Percentiles rank a stretch among this genome's conserved stretches.
phyloP scores from a whole-genome alignment of 2,113 vertebrate species.

The Zapornia atra region DNA sequence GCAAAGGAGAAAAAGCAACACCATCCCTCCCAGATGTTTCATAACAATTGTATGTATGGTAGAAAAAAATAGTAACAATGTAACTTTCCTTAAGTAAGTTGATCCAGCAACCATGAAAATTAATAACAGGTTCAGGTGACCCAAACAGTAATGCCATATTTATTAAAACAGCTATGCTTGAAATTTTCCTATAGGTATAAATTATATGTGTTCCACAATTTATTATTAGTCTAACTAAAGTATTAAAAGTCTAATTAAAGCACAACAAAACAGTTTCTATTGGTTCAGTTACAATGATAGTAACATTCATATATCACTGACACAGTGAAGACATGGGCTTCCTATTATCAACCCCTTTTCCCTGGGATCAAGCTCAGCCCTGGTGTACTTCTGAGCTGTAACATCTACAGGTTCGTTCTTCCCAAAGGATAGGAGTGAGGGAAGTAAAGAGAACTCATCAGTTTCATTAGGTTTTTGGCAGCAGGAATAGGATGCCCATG shows the following conservation, averaged over 20 bases:
- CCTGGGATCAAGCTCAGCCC: not conserved
- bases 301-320: not conserved
- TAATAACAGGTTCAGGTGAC: not conserved
- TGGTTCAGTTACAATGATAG: not conserved
- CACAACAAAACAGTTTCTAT: not conserved
- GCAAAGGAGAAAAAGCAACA: not conserved
- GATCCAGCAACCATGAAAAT: not conserved
- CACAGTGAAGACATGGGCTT: not conserved
- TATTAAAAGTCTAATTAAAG: not conserved
- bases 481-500: not conserved
- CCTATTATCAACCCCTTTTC: not conserved
- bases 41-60: not conserved
- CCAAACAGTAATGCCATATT: not conserved
- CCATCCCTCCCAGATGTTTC: not conserved
- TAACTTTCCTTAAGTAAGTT: not conserved
- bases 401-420: not conserved
- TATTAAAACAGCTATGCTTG: not conserved
- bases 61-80: not conserved
- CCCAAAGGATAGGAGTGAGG: fast-evolving
- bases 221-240: not conserved
- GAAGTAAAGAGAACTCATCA: not conserved
- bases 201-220: not conserved
- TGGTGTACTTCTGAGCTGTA: fast-evolving
- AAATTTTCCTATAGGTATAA: not conserved
- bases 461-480: not conserved